phyloP scores from a whole-genome alignment of 2,797 vertebrate genomes.

The Gymnoscopelus microlampas region DNA sequence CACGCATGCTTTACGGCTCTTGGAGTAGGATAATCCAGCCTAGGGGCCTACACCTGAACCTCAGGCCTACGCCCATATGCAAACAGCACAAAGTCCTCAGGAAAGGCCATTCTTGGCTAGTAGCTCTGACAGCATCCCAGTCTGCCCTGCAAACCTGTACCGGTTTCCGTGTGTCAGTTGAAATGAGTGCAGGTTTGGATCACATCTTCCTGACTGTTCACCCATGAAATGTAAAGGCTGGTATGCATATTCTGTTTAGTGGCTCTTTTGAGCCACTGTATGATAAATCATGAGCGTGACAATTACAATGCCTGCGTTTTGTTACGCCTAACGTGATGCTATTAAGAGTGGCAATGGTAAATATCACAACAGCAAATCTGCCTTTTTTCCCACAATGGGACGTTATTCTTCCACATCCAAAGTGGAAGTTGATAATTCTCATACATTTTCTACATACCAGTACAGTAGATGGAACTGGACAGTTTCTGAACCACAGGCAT shows the following conservation, averaged over 20 bases:
- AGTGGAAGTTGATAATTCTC: constrained; percentile 54
- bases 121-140: constrained; percentile 2
- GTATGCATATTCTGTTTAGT: constrained; percentile 24
- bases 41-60: constrained; percentile 89
- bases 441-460: constrained; percentile 34
- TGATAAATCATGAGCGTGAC: constrained; percentile 41
- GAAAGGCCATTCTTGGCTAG: constrained; percentile 36
- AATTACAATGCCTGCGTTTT: constrained; percentile 65
- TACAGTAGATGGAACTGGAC: constrained; percentile 38
- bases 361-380: constrained; percentile 38
- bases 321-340: constrained; percentile 47
- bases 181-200: constrained; percentile 35
- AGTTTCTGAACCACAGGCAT: constrained; percentile 56
- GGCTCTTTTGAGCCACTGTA: constrained; percentile 17
- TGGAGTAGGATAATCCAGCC: constrained; percentile 77
- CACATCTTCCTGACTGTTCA: constrained; percentile 32
- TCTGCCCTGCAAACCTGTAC: background rate
- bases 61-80: constrained; percentile 37
- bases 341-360: constrained; percentile 38
- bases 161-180: background rate
- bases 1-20: constrained; percentile 79
- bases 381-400: constrained; percentile 51
- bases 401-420: constrained; percentile 43
- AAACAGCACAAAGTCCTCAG: constrained; percentile 44
- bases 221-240: constrained; percentile 13